A percentile compares a stretch with the other conserved stretches of the same genome.
Evolutionary conservation across 2,888 invertebrate species (phyloP).

Genomic region (Synergus laeviventris): DNA sequence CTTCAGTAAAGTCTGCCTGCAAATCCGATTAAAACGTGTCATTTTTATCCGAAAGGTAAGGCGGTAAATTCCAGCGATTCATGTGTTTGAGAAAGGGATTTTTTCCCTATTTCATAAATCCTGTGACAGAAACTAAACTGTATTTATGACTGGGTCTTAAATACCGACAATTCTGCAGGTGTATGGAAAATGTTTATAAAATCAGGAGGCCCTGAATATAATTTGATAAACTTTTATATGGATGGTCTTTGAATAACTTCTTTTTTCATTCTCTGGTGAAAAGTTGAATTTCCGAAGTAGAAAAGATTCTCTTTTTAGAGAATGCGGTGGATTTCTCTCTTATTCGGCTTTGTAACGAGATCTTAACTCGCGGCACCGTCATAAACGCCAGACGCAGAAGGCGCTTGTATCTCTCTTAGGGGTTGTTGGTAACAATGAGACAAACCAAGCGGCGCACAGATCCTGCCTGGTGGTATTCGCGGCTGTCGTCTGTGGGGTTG

Average conservation of each 20-base stretch:
- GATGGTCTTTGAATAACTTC: neutral
- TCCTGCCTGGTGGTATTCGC: constrained; percentile 46
- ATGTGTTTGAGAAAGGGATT: constrained; percentile 72
- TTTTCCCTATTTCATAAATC: constrained; percentile 68
- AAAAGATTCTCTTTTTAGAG: constrained; percentile 15
- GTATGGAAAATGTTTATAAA: no score
- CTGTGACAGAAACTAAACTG: constrained; percentile 53
- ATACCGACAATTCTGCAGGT: neutral
- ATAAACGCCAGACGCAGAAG: constrained; percentile 72
- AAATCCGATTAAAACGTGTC: constrained; percentile 57
- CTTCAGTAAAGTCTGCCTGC: constrained; percentile 33
- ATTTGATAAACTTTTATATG: no score
- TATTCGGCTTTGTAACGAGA: constrained; percentile 62
- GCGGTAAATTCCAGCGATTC: constrained; percentile 70
- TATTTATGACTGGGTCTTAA: constrained; percentile 49
- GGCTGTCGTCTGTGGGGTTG: constrained; percentile 44
- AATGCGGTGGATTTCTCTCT: constrained; percentile 26
- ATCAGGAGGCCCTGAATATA: no score
- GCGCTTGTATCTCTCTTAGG: constrained; percentile 60
- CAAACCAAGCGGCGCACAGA: constrained; percentile 60
- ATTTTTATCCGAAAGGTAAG: constrained; percentile 67
- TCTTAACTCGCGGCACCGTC: constrained; percentile 69
- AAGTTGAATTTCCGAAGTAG: neutral
- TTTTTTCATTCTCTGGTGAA: neutral
- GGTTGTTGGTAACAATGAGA: constrained; percentile 71